Evolutionary conservation across 35 echinoderm and acorn worm species (phyloP).

Genomic region (Heliocidaris erythrogramma): DNA sequence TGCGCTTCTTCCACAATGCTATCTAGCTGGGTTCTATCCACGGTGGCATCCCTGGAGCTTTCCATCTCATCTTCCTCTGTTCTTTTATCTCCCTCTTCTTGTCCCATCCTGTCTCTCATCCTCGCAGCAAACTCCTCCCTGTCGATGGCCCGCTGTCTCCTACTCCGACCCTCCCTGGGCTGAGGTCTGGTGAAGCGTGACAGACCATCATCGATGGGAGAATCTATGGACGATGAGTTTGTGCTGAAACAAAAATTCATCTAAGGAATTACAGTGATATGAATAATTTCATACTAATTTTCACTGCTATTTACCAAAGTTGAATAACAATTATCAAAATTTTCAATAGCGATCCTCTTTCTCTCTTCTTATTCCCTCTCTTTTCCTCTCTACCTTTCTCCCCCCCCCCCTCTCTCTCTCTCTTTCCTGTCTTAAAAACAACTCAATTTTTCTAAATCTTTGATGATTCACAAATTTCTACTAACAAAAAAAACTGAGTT

Average conservation of each 20-base stretch:
- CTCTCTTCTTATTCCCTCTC: too few species aligned
- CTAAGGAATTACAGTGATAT: neutral
- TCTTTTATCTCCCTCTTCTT: neutral
- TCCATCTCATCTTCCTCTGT: neutral
- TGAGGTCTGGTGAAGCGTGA: conserved; percentile 8
- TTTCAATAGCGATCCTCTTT: too few species aligned
- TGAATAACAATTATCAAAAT: neutral
- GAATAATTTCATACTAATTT: neutral
- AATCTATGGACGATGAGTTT: conserved; percentile 19
- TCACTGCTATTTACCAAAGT: neutral
- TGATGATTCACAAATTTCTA: too few species aligned
- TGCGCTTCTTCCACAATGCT: neutral
- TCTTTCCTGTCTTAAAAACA: too few species aligned
- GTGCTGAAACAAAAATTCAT: neutral
- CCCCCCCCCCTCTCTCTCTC: too few species aligned
- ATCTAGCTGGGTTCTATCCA: neutral
- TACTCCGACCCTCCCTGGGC: neutral
- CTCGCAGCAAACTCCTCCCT: conserved; percentile 23
- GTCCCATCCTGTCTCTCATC: neutral
- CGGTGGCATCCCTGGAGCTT: neutral
- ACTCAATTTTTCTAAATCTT: too few species aligned
- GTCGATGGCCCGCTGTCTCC: conserved; percentile 15
- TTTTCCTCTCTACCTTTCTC: too few species aligned
- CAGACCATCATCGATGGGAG: neutral
- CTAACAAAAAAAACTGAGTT: too few species aligned